Evolutionary conservation across 2,888 invertebrate species (phyloP).

Genomic region (Mycalesis mineus): DNA sequence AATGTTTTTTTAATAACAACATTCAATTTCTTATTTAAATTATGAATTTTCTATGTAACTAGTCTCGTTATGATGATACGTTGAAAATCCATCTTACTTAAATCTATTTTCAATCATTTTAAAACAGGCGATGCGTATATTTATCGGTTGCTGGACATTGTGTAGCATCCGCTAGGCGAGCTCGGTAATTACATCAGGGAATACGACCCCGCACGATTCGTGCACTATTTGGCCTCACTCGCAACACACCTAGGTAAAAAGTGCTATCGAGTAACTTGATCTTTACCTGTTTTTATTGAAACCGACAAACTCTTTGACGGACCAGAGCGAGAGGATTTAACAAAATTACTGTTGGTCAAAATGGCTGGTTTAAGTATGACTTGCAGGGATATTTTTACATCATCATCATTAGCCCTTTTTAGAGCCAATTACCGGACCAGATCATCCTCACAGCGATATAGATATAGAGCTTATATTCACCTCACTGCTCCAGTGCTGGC

Average conservation of each 20-base stretch:
- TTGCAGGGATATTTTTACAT: neutral
- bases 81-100: too few species aligned
- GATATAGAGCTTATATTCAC: too few species aligned
- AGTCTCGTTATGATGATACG: too few species aligned
- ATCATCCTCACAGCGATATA: too few species aligned
- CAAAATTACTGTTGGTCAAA: neutral
- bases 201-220: slow-evolving; percentile 47
- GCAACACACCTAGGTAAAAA: slow-evolving; percentile 35
- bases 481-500: too few species aligned
- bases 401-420: too few species aligned
- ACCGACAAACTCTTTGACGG: slow-evolving; percentile 10
- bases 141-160: slow-evolving; percentile 63
- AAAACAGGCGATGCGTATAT: slow-evolving; percentile 16
- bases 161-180: slow-evolving; percentile 60
- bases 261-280: slow-evolving; percentile 24
- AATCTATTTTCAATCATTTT: slow-evolving; percentile 10
- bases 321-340: slow-evolving; percentile 5
- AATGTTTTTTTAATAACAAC: too few species aligned
- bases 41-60: too few species aligned
- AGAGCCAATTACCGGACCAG: too few species aligned
- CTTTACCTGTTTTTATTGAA: neutral
- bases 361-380: neutral
- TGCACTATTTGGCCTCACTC: slow-evolving; percentile 51
- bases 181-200: slow-evolving; percentile 72
- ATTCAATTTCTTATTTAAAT: too few species aligned